Conservation (phyloP, 1,140 invertebrate species). For the Vanessa atalanta region DNA sequence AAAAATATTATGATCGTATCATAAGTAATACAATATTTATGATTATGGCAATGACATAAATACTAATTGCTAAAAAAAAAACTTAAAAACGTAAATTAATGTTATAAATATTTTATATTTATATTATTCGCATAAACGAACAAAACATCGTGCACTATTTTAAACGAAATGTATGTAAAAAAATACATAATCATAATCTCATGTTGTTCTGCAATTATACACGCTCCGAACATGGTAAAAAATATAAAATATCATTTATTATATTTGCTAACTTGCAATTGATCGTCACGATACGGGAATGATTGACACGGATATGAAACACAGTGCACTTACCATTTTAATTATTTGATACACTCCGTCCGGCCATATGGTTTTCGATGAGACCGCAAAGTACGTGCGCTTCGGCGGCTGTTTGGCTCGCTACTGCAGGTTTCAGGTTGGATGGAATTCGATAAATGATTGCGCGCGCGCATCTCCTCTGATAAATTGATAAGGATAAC, state of each 20-base stretch:
- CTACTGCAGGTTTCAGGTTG: conserved; percentile 51
- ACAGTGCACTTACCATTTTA: conserved; percentile 56
- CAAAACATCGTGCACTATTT: not conserved
- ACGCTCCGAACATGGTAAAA: not conserved
- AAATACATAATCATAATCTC: not conserved
- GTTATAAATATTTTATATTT: not conserved
- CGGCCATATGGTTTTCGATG: conserved; percentile 39
- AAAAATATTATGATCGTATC: not conserved
- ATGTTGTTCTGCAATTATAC: conserved; percentile 20
- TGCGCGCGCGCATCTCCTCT: conserved; percentile 61
- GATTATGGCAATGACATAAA: not conserved
- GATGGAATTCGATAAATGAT: conserved; percentile 34
- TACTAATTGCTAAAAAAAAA: not conserved
- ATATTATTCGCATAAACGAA: not conserved
- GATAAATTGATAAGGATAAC: conserved; percentile 46
- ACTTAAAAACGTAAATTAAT: not conserved
- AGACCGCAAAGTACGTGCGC: conserved; percentile 42
- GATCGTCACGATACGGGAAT: not conserved
- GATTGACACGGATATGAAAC: conserved; percentile 19
- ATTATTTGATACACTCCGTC: conserved; percentile 42
- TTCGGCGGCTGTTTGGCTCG: conserved; percentile 36
- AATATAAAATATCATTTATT: conserved; percentile 15
- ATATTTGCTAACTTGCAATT: not conserved
- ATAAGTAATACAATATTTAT: not conserved
- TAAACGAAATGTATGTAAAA: not conserved